phyloP scores from a whole-genome alignment of 2,113 vertebrate species.

The Vicugna pacos region DNA sequence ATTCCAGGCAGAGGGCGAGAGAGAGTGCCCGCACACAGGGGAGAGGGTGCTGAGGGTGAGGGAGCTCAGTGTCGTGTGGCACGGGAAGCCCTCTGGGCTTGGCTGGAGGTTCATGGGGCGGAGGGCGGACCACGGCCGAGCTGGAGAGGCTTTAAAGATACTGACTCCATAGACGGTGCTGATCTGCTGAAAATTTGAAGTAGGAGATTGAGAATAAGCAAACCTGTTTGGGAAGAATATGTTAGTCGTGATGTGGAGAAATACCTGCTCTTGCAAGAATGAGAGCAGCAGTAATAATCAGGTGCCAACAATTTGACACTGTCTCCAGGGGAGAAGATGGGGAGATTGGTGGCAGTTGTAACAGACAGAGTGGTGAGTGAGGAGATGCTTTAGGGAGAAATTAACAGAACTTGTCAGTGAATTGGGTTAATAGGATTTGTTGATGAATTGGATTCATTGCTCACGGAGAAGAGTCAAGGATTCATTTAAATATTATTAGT shows the following conservation, averaged over 20 bases:
- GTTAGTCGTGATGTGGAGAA: not conserved
- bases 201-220: not conserved
- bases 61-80: not conserved
- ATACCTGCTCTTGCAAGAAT: not conserved
- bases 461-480: not conserved
- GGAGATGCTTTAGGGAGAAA: not conserved
- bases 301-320: accelerated
- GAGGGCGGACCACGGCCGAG: too few species aligned
- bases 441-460: not conserved
- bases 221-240: not conserved
- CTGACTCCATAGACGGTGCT: accelerated
- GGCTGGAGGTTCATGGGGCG: not conserved
- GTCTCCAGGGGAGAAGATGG: not conserved
- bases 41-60: not conserved
- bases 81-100: not conserved
- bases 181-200: not conserved
- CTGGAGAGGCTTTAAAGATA: not conserved
- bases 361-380: not conserved
- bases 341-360: not conserved
- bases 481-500: not conserved
- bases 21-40: not conserved
- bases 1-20: not conserved
- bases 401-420: not conserved
- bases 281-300: not conserved
- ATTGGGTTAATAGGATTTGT: not conserved